Base-by-base conservation (phyloP, 2,888 invertebrate species). In the Epicampocera succincta region DNA sequence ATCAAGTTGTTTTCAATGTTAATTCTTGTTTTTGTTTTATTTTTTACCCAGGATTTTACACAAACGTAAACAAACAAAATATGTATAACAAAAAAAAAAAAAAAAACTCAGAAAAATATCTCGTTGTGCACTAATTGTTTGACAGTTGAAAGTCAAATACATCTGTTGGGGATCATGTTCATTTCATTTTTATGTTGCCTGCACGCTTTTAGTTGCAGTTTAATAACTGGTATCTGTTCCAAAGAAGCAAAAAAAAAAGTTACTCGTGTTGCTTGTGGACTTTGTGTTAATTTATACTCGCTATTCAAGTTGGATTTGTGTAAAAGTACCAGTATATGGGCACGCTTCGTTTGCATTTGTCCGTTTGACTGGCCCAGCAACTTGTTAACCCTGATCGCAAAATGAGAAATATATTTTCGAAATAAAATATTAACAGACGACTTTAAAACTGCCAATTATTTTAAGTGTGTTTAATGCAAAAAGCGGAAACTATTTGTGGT, bases 131-230 rank as follows among this genome's bases (percentile, higher is more conserved):
- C 74, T 78, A 83, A 79, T 83, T 83, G 75, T 72, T 83, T 79
- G 78, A 83, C 78, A 83, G 74, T 83, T 79, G 74, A 83, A 79
- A 79, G 78, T 78, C 78, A 83, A 75, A 83, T 25, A 78, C 66
- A 66, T 60, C 60, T 65, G 78, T 61, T 68, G 66, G 54, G 44
- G 21, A 83, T 46, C 75, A 68, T 48, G 63, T 71, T 66, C 66
- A n/a, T 58, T 63, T 79, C 9, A 48, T 46, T 29, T 58, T 21
- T 65, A 38, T 60, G 50, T 50, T 44, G 38, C 46, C 33, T 58
- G 29, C 58, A 66, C 46, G 50, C 46, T 76, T 33, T 61, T 19
- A 61, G 60, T 60, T 68, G 52, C 60, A 61, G 46, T 61, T 76
- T 61, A 52, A 50, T 61, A 68, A 50, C 69, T 69, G n/a, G 46